Conservation (phyloP, 2,113 vertebrate species). For the Speoplatyrhinus poulsoni region DNA sequence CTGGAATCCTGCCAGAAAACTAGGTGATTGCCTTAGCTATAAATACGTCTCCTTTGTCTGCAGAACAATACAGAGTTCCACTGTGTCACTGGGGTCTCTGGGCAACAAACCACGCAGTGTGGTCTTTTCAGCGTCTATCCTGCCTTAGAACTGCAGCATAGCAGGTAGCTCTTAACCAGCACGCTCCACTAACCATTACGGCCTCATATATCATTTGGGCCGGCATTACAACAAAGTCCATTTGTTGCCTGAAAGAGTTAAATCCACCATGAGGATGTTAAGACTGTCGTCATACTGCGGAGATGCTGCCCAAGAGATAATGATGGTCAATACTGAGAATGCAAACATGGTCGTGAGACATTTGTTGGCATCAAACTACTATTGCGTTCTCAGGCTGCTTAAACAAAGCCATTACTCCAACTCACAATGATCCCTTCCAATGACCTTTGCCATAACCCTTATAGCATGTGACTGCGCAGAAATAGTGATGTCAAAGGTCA, state of each 20-base stretch:
- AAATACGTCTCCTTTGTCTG: constrained; percentile 73
- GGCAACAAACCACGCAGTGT: constrained; percentile 68
- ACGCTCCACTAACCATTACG: constrained; percentile 60
- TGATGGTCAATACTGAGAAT: background rate
- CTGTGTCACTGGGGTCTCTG: constrained; percentile 65
- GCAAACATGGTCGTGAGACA: background rate
- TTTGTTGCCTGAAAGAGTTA: constrained; percentile 48
- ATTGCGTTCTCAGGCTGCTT: constrained; percentile 44
- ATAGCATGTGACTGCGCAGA: constrained; percentile 41
- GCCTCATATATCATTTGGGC: constrained; percentile 45
- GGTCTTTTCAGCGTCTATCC: constrained; percentile 53
- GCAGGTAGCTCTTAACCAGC: constrained; percentile 72
- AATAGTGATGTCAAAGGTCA: constrained; percentile 74
- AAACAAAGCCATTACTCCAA: constrained; percentile 66
- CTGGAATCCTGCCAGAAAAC: constrained; percentile 56
- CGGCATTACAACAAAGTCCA: constrained; percentile 50
- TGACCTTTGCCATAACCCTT: constrained; percentile 70
- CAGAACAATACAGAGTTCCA: constrained; percentile 67
- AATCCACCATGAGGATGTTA: constrained; percentile 17
- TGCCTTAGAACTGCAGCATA: constrained; percentile 58
- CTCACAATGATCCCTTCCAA: constrained; percentile 46
- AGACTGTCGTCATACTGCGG: background rate
- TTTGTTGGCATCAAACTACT: constrained; percentile 1
- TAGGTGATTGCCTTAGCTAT: constrained; percentile 66
- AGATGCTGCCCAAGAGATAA: background rate